A percentile compares a stretch with the other conserved stretches of the same genome.
These are phyloP conservation scores for Chaitophorus viminalis DNA, from an alignment of 2,888 invertebrate species.

Conservation along the genomic window DNA sequence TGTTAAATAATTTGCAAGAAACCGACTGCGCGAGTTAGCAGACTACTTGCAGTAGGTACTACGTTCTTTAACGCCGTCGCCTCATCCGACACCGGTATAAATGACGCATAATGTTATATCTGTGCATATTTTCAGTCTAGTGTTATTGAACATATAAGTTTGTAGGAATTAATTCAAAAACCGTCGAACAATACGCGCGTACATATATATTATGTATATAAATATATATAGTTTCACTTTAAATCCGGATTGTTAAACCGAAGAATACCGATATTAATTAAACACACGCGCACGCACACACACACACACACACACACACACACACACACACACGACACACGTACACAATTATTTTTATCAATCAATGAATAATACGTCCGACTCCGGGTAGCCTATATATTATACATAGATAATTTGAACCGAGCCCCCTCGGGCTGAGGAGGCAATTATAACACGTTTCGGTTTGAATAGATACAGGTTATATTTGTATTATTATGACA, in stretches of 20 bases:
- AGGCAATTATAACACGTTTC: conserved; percentile 2
- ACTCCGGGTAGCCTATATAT: not conserved
- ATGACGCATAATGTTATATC: not conserved
- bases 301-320: not conserved
- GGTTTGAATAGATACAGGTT: not conserved
- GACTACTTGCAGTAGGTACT: no score
- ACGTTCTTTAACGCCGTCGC: not conserved
- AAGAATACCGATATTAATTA: conserved; percentile 50
- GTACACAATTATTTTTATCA: not conserved
- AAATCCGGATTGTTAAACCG: not conserved
- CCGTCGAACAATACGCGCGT: not conserved
- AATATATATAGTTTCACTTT: conserved; percentile 3
- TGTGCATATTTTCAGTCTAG: not conserved
- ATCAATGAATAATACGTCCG: not conserved
- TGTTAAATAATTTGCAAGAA: not conserved
- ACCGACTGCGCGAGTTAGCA: not conserved
- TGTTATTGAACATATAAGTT: not conserved
- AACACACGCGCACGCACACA: no score
- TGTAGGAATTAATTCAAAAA: not conserved
- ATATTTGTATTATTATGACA: no score
- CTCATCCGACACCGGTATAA: not conserved
- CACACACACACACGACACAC: not conserved
- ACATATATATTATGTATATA: no score
- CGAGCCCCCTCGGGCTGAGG: not conserved
- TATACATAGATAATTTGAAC: not conserved